Base-by-base conservation (phyloP, 2,797 vertebrate genomes). In the Limnodromus scolopaceus region DNA sequence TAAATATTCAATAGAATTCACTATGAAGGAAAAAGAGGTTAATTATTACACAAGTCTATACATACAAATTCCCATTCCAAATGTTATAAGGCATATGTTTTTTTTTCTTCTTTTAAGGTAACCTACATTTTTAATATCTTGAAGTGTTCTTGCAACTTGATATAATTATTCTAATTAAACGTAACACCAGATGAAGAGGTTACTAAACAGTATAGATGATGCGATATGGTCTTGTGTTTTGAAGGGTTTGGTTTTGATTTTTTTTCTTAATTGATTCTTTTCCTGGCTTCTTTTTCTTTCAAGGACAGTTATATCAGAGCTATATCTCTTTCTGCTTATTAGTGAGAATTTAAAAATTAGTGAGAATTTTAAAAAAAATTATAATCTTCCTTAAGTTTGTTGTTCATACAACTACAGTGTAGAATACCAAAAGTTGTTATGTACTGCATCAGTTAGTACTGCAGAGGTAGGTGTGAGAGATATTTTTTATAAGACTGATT, bases 11-110 rank as follows among this genome's bases (percentile, higher is more conserved):
- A 58, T 5, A 71, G 16, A 78, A 45, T 72, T 70, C 8, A 22
- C 11, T 77, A 41, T 34, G 64, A 79, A 82, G 45, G n/a, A 61
- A 82, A 71, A 48, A 69, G 4, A 82, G 11, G 20, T 5, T 4
- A 74, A 45, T 66, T 72, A 55, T 41, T 84, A 32, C 10, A 60
- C 6, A 63, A 61, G 2, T 49, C 32, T 82, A 55, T 74, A 58
- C 5, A 72, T 17, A 30, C 3, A 63, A 16, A 63, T 28, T 76
- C 23, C 19, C 28, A 25, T 76, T 72, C 16, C 23, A 43, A 55
- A 69, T 25, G 3, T 27, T 66, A 16, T 23, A 53, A 72, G 5
- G 2, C 16, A 27, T 10, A 4, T 6, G 10, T 0, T 11, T 57
- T 89, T 89, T 89, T 89, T 81, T 24, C 10, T 68, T 66, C 10